Evolutionary conservation across 2,113 vertebrate species (phyloP).

Genomic region (Ctenomys sociabilis): DNA sequence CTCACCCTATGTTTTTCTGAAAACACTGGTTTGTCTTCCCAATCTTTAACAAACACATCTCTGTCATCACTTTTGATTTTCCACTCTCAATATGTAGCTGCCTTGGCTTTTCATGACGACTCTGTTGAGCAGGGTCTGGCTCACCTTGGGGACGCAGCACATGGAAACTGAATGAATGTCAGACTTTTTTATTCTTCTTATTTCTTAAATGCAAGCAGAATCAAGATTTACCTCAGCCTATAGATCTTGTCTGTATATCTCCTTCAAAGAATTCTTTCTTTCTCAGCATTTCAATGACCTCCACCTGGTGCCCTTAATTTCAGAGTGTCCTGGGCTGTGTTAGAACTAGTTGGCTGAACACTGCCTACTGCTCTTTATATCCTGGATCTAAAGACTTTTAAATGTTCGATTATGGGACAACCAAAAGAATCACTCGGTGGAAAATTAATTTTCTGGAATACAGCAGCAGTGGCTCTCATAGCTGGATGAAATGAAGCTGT

Average conservation of each 20-base stretch:
- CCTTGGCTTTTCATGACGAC: background rate
- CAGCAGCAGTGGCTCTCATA: conserved; percentile 53
- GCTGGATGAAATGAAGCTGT: conserved; percentile 64
- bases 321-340: conserved; percentile 1
- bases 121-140: background rate
- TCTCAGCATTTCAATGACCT: background rate
- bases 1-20: background rate
- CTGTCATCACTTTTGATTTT: background rate
- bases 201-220: background rate
- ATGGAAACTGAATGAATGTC: background rate
- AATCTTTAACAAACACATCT: background rate
- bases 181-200: background rate
- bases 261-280: background rate
- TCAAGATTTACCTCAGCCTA: background rate
- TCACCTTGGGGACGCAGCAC: background rate
- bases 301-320: conserved; percentile 45
- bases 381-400: conserved; percentile 61
- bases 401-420: conserved; percentile 73
- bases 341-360: conserved; percentile 53
- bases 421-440: conserved; percentile 74
- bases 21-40: background rate
- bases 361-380: conserved; percentile 65
- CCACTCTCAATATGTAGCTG: background rate
- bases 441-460: conserved; percentile 79
- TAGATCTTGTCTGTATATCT: background rate